Evolutionary conservation across 2,113 vertebrate species (phyloP).

Genomic region (Nibea albiflora): DNA sequence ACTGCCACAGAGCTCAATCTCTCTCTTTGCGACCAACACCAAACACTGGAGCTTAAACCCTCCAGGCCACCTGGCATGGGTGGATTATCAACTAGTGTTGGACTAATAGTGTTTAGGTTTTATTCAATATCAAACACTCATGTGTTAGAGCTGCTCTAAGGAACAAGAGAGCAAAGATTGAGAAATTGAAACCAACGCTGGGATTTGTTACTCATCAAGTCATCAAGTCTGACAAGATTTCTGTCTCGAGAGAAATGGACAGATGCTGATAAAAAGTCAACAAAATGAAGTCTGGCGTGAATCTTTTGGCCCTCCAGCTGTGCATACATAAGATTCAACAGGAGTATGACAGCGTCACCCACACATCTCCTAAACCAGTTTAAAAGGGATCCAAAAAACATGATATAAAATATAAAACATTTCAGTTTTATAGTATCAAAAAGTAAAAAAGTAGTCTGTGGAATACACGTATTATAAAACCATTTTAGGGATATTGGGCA

Average conservation of each 20-base stretch:
- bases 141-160: neutral
- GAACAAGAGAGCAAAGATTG: neutral
- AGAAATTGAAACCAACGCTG: slow-evolving; percentile 3
- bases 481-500: no score
- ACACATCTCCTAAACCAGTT: slow-evolving; percentile 22
- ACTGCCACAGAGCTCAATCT: slow-evolving; percentile 17
- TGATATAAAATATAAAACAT: no score
- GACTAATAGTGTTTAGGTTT: neutral
- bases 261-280: slow-evolving; percentile 12
- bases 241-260: slow-evolving; percentile 28
- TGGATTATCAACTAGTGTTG: slow-evolving; percentile 14
- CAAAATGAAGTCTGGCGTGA: slow-evolving; percentile 21
- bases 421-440: no score
- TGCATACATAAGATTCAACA: slow-evolving; percentile 27
- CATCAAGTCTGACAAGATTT: slow-evolving; percentile 34
- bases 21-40: neutral
- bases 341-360: slow-evolving; percentile 33
- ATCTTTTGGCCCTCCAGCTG: slow-evolving; percentile 49
- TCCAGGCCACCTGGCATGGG: neutral
- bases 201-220: slow-evolving; percentile 54
- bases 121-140: slow-evolving; percentile 2
- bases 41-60: slow-evolving; percentile 6
- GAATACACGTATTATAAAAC: no score
- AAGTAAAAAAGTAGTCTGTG: no score
- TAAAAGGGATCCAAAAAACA: slow-evolving; percentile 31